A percentile compares a stretch with the other conserved stretches of the same genome.
These are phyloP conservation scores for Gracilinanus agilis DNA, from an alignment of 2,113 vertebrate species.

Conservation along the genomic window DNA sequence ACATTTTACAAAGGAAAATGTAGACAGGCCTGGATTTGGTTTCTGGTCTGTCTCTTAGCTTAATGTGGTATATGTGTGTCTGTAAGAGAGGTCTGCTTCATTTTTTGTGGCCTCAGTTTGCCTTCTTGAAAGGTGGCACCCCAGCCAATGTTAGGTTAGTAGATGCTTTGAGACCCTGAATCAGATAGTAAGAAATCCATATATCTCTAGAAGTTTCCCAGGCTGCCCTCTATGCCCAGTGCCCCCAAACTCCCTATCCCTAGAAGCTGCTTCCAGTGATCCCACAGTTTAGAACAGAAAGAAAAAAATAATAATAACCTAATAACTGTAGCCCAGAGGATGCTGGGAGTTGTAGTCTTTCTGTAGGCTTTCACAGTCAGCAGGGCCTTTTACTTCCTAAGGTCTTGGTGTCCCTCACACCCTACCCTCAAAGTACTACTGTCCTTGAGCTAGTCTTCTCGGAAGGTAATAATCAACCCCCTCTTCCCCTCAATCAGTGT, in stretches of 20 bases:
- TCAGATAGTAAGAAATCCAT: not conserved
- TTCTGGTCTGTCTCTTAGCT: not conserved
- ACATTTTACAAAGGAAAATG: not conserved
- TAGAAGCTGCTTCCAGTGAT: slow-evolving; percentile 1
- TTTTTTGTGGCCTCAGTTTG: not conserved
- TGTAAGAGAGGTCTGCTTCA: not conserved
- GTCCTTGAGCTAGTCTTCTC: not conserved
- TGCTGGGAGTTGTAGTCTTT: not conserved
- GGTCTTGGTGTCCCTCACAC: not conserved
- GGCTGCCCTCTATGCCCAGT: too few species aligned
- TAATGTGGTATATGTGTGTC: not conserved
- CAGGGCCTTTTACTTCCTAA: not conserved
- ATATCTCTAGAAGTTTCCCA: not conserved
- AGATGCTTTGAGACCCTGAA: not conserved
- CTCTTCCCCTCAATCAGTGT: not conserved
- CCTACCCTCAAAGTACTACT: not conserved
- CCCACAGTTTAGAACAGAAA: not conserved
- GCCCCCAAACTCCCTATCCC: not conserved
- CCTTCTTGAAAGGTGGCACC: slow-evolving; percentile 1
- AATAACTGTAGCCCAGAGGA: not conserved
- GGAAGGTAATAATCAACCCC: not conserved
- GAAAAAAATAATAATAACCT: not conserved
- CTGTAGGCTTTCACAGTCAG: not conserved
- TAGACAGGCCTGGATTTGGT: not conserved
- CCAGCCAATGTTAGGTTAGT: not conserved